phyloP scores from a whole-genome alignment of 1,140 invertebrate genomes.

The Trichoplusia ni region DNA sequence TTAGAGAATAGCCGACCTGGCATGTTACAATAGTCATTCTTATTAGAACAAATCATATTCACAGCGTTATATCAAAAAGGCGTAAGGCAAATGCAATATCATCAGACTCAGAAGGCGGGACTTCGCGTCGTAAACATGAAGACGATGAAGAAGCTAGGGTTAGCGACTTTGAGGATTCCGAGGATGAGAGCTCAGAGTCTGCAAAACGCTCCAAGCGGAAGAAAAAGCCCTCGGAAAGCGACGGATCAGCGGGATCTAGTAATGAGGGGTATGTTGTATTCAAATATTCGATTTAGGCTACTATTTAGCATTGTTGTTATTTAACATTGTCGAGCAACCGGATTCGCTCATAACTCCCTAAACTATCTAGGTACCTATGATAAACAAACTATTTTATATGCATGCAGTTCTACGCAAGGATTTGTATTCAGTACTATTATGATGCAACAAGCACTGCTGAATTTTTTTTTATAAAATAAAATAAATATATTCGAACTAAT shows the following conservation, averaged over 20 bases:
- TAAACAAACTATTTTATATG: too few relatives aligned
- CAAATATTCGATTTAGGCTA: not conserved
- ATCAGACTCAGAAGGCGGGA: slow-evolving; percentile 65
- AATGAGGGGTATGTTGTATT: slow-evolving; percentile 41
- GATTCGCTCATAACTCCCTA: too few relatives aligned
- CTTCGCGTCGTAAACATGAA: slow-evolving; percentile 49
- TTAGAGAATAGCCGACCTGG: not conserved
- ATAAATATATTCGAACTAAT: too few relatives aligned
- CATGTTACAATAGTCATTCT: not conserved
- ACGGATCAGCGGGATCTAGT: slow-evolving; percentile 49
- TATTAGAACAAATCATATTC: slow-evolving; percentile 24
- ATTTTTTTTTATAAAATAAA: too few relatives aligned
- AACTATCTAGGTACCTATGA: too few relatives aligned
- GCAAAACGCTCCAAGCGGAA: slow-evolving; percentile 56
- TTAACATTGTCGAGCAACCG: not conserved
- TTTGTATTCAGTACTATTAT: too few relatives aligned
- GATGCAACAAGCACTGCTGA: too few relatives aligned
- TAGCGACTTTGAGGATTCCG: slow-evolving; percentile 72
- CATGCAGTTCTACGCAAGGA: too few relatives aligned
- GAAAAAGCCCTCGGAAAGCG: slow-evolving; percentile 64
- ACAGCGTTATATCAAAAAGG: slow-evolving; percentile 59
- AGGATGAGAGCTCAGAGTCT: slow-evolving; percentile 56
- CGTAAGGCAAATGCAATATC: slow-evolving; percentile 66
- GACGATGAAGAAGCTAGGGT: slow-evolving; percentile 32
- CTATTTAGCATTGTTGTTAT: not conserved